Percentiles rank a stretch among this genome's conserved stretches.
These are phyloP conservation scores for Lasioglossum zephyrum DNA, from an alignment of 2,888 invertebrate species.

Conservation along the genomic window DNA sequence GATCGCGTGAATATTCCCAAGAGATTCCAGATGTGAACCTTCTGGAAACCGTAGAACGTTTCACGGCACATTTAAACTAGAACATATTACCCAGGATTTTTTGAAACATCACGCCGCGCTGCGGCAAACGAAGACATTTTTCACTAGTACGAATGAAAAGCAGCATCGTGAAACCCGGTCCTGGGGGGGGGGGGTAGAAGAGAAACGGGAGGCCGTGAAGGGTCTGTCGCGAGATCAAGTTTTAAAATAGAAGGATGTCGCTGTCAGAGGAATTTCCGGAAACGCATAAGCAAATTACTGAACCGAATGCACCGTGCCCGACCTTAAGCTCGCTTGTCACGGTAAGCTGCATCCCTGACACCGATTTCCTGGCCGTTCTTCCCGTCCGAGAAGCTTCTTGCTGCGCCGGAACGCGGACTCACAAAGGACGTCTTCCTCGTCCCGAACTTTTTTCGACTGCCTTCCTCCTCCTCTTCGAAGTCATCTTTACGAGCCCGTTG, in stretches of 20 bases:
- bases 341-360: conserved; percentile 44
- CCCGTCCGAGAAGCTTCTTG: conserved; percentile 34
- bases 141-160: neutral
- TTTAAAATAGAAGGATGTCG: conserved; percentile 24
- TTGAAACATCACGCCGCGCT: neutral
- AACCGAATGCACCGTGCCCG: conserved; percentile 52
- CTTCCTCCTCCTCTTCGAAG: conserved; percentile 9
- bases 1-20: neutral
- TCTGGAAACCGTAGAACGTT: neutral
- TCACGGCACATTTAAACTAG: neutral
- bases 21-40: neutral
- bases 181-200: neutral
- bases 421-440: conserved; percentile 36
- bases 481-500: conserved; percentile 35
- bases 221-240: conserved; percentile 7
- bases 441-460: conserved; percentile 22
- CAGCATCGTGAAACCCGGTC: neutral
- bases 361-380: conserved; percentile 49
- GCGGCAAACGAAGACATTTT: neutral
- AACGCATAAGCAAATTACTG: conserved; percentile 64
- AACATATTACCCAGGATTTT: neutral
- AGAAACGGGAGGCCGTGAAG: neutral
- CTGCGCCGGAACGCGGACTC: conserved; percentile 34
- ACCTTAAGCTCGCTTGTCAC: conserved; percentile 41
- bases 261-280: conserved; percentile 53